These are phyloP conservation scores for Pyrgilauda ruficollis DNA, from an alignment of 2,113 vertebrate species.

Conservation along the genomic window DNA sequence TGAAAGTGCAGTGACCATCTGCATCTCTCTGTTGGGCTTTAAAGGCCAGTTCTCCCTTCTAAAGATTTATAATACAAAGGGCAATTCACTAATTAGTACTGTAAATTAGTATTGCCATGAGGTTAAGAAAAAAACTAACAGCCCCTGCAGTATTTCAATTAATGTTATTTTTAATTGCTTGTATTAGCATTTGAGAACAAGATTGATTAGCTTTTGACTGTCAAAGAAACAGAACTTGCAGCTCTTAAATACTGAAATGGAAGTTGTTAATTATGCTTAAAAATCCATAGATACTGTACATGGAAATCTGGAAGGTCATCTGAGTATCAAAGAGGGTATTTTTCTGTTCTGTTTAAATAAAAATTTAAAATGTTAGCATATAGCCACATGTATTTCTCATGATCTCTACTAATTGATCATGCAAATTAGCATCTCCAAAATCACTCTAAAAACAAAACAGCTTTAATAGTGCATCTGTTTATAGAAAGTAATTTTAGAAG, in stretches of 20 bases:
- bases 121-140: conserved; percentile 63
- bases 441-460: conserved; percentile 55
- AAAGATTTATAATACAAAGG: conserved; percentile 69
- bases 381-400: conserved; percentile 26
- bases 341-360: conserved; percentile 53
- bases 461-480: conserved; percentile 39
- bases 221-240: conserved; percentile 68
- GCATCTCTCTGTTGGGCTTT: conserved; percentile 57
- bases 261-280: conserved; percentile 74
- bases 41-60: conserved; percentile 58
- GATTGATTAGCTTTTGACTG: conserved; percentile 75
- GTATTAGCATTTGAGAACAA: conserved; percentile 75
- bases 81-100: conserved; percentile 68
- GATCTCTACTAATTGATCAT: conserved; percentile 24
- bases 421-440: conserved; percentile 50
- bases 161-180: conserved; percentile 77
- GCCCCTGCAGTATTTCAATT: conserved; percentile 74
- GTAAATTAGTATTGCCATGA: conserved; percentile 72
- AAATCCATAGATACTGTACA: conserved; percentile 62
- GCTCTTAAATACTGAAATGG: conserved; percentile 63
- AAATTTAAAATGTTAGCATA: conserved; percentile 16
- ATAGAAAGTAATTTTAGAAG: conserved; percentile 51
- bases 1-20: conserved; percentile 35
- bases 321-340: conserved; percentile 16
- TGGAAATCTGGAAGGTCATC: conserved; percentile 68